A percentile compares a stretch with the other conserved stretches of the same genome.
These are phyloP conservation scores for Drosophila bunnanda DNA, from an alignment of 2,888 invertebrate species.

Conservation along the genomic window DNA sequence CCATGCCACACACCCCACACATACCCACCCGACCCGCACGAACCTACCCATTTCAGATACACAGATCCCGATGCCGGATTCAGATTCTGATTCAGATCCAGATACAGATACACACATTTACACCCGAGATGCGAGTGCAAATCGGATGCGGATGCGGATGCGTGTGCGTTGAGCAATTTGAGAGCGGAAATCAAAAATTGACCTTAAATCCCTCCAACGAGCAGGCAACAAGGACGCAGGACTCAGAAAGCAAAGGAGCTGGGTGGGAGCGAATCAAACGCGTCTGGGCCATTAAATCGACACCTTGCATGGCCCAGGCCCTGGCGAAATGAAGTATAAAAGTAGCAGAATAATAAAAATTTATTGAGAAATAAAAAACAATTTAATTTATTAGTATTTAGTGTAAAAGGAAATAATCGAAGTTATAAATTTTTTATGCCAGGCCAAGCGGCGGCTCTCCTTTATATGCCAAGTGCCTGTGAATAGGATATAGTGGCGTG, in stretches of 20 bases:
- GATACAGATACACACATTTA: constrained; percentile 31
- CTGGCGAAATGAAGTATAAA: constrained; percentile 73
- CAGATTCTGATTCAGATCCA: constrained; percentile 26
- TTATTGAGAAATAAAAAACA: constrained; percentile 83
- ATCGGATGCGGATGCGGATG: constrained; percentile 72
- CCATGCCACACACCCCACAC: constrained; percentile 7
- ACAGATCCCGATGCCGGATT: constrained; percentile 12
- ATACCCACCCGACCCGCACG: not conserved
- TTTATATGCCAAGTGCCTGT: constrained; percentile 46
- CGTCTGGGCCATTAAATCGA: constrained; percentile 75
- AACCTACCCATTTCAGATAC: constrained; percentile 4
- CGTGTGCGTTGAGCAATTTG: constrained; percentile 78
- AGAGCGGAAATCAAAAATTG: constrained; percentile 80
- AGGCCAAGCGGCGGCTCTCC: constrained; percentile 29
- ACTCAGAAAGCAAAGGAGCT: not conserved
- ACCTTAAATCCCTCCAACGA: constrained; percentile 65
- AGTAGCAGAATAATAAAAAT: constrained; percentile 83
- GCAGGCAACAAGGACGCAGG: not conserved
- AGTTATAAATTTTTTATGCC: constrained; percentile 80
- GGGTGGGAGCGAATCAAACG: constrained; percentile 33
- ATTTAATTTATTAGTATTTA: constrained; percentile 84
- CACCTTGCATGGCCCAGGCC: constrained; percentile 53
- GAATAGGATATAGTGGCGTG: constrained; percentile 35
- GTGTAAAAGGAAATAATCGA: constrained; percentile 81
- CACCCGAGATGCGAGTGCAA: constrained; percentile 37